Evolutionary conservation across 2,888 invertebrate genomes (phyloP), one percentile per base, ranked within the genome.

Genomic region (Morinoia aosen): DNA sequence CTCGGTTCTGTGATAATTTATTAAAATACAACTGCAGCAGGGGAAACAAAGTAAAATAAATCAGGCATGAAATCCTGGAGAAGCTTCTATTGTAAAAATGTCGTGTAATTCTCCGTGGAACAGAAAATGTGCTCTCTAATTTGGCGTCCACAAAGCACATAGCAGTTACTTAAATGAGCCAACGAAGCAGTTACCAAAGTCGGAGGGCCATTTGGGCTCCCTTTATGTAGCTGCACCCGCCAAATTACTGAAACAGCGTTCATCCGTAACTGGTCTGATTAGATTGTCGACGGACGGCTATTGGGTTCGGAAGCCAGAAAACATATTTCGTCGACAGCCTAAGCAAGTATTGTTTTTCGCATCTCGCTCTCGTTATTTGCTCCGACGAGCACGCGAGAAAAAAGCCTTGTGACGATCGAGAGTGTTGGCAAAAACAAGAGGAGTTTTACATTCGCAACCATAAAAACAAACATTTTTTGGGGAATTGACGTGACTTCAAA

Each of bases 201-300:
- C 90, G 2, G 48, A 90, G 48, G 40, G 48, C 48, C 90, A 90
- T 90, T 48, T 39, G 40, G 12, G 48, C 90, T 11, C 90, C 40
- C 40, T 90, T 90, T 90, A 48, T 93, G 56, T 57, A 93, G 93
- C 56, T 57, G 56, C 57, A 57, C 93, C 57, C 56, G 58, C 93
- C 57, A 56, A 93, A 93, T 48, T 57, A 57, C 90, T 90, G 90
- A 90, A 90, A 90, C 90, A 93, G 93, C 93, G 93, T 93, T 57
- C 57, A 56, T 56, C 93, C 93, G 58, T 56, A 57, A 93, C 93
- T 56, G 57, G 93, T 57, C 93, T 93, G 93, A 93, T 93, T 93
- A 93, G 93, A 93, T 93, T 93, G 93, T 56, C 93, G 93, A 93
- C 93, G 93, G 56, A 56, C 56, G 93, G 93, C 57, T 93, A 93